phyloP scores from a whole-genome alignment of 1,140 invertebrate genomes.

The Ectropis grisescens region DNA sequence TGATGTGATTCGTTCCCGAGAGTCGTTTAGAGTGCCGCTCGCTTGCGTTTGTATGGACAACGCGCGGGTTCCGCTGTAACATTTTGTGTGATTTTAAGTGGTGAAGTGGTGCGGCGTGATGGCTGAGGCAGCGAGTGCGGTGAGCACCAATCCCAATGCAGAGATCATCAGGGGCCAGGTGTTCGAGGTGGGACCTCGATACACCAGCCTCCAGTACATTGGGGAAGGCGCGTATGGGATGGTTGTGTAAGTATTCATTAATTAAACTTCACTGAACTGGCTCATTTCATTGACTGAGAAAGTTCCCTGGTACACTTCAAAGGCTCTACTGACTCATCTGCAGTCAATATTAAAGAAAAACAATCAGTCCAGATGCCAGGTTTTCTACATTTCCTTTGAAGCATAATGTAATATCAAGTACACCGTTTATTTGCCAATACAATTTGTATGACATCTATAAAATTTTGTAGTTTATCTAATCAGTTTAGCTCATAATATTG shows the following conservation, averaged over 20 bases:
- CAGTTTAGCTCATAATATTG: too few species aligned
- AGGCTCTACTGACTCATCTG: too few species aligned
- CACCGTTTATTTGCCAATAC: too few species aligned
- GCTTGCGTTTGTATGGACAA: slow-evolving; percentile 28
- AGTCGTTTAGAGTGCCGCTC: slow-evolving; percentile 21
- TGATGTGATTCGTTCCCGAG: slow-evolving; percentile 26
- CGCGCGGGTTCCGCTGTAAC: slow-evolving; percentile 30
- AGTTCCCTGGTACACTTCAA: too few species aligned
- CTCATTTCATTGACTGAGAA: too few species aligned
- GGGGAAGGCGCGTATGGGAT: slow-evolving; percentile 99
- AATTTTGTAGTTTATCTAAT: too few species aligned
- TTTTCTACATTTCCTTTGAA: too few species aligned
- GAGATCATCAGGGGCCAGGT: slow-evolving; percentile 92
- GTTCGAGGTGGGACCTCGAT: slow-evolving; percentile 97
- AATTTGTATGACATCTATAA: too few species aligned
- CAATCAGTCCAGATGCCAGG: too few species aligned
- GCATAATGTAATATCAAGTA: too few species aligned
- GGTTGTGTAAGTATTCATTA: slow-evolving; percentile 99
- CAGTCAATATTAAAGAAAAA: too few species aligned
- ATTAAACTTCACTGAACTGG: too few species aligned
- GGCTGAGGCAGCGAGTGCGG: slow-evolving; percentile 77
- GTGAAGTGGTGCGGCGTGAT: slow-evolving; percentile 51
- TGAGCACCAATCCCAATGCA: slow-evolving; percentile 78
- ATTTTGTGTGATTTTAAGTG: slow-evolving; percentile 30
- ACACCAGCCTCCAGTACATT: slow-evolving; percentile 95